Evolutionary conservation across 2,797 vertebrate species (phyloP), one percentile per base, ranked within the genome.

Genomic region (Rhynchotus rufescens): DNA sequence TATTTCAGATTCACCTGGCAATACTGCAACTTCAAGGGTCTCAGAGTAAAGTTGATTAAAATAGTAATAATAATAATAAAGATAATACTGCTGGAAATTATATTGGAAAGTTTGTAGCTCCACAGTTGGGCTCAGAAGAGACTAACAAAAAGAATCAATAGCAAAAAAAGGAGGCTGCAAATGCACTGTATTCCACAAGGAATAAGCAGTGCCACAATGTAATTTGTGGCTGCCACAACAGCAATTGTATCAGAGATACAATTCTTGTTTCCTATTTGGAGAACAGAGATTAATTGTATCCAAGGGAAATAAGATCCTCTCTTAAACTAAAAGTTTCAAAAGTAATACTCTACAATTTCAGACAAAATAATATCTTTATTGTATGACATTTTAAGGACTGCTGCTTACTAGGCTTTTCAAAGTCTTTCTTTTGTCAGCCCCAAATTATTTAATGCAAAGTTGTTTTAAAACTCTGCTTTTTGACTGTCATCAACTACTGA

Each of bases 221-320:
- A 95, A 94, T 92, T 88, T 93, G 83, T 54, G 83, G 78, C 34
- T 72, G 75, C 52, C 78, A 88, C 87, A 91, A 73, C 28, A 69
- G 36, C 52, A 90, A 67, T 77, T 88, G 61, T 89, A 91, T 86
- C 45, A 84, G 71, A 93, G 42, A 81, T 32, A 6, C 9, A 25
- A 12, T 23, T 88, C 87, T 86, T 77, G 36, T 52, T 88, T 86
- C 80, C 73, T 71, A 66, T 88, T 91, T 72, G 77, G 67, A 67
- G 56, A 95, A 64, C 25, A 74, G 64, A 83, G 77, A 77, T 54
- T 52, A 84, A 84, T 9, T 86, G 67, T 49, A 79, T 93, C 80
- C 89, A 92, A 77, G 85, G 89, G 85, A 88, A 96, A 92, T 92
- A 92, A 82, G 64, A 88, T 26, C 71, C 54, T 73, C n/a, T 73